These are phyloP conservation scores for Drosophila parthenogenetica DNA, from an alignment of 2,888 invertebrate species.

Conservation along the genomic window DNA sequence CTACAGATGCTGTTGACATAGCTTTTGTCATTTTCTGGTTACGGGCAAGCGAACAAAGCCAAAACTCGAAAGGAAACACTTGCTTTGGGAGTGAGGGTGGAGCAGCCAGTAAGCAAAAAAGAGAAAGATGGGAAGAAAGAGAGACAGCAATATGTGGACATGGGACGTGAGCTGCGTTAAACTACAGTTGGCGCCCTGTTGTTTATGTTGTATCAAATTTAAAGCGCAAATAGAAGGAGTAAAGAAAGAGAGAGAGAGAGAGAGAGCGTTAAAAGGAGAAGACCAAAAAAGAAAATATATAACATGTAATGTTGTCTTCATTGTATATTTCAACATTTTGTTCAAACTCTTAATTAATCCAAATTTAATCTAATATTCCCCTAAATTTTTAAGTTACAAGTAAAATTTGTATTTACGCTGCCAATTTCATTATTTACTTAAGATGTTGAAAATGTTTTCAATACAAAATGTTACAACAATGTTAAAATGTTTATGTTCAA, in stretches of 20 bases:
- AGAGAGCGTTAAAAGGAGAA: not conserved
- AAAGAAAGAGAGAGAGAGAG: not conserved
- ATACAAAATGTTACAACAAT: no score
- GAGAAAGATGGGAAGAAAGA: not conserved
- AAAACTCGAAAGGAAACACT: slow-evolving; percentile 45
- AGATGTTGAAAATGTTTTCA: not conserved
- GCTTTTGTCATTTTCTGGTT: slow-evolving; percentile 79
- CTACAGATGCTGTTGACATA: slow-evolving; percentile 76
- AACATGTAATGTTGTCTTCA: not conserved
- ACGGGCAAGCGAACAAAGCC: slow-evolving; percentile 74
- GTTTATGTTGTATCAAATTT: slow-evolving; percentile 66
- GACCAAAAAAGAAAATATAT: not conserved
- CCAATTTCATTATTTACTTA: no score
- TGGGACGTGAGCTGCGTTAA: slow-evolving; percentile 62
- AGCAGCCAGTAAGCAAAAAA: not conserved
- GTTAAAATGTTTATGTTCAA: not conserved
- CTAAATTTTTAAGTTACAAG: not conserved
- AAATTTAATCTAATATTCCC: not conserved
- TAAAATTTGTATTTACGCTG: not conserved
- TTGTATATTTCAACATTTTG: slow-evolving; percentile 8
- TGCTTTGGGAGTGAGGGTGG: slow-evolving; percentile 5
- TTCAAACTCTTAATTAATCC: slow-evolving; percentile 13
- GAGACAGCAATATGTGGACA: slow-evolving; percentile 42
- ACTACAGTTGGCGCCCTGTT: slow-evolving; percentile 61
- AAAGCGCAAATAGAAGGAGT: slow-evolving; percentile 23